Percentiles rank a stretch among this genome's conserved stretches.
Evolutionary conservation across 1,140 invertebrate genomes (phyloP).

Genomic region (Brachionus sp.): DNA sequence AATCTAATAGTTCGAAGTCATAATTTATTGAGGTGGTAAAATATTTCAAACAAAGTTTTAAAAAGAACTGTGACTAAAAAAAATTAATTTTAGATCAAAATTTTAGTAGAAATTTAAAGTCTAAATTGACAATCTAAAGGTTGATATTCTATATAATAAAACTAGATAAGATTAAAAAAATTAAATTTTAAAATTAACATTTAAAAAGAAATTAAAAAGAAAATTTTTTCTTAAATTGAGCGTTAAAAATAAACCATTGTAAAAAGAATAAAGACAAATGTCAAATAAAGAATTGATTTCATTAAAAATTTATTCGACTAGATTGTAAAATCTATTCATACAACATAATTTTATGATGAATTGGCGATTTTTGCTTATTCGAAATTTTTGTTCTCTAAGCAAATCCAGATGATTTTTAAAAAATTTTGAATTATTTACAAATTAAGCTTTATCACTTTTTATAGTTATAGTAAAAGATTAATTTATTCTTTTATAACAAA

Average conservation of each 20-base stretch:
- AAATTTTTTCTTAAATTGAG: neutral
- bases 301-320: neutral
- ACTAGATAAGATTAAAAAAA: neutral
- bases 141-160: neutral
- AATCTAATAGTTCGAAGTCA: too few relatives aligned
- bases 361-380: neutral
- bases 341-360: neutral
- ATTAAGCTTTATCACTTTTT: neutral
- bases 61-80: too few relatives aligned
- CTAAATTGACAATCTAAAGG: neutral
- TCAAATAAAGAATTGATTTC: neutral
- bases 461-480: neutral
- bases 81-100: too few relatives aligned
- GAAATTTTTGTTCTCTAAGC: neutral
- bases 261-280: neutral
- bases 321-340: neutral
- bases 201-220: neutral
- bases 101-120: too few relatives aligned
- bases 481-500: neutral
- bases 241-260: neutral
- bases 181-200: neutral
- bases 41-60: too few relatives aligned
- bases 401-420: neutral
- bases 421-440: neutral
- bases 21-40: too few relatives aligned